These are phyloP conservation scores for Trachymyrmex cornetzi DNA, from an alignment of 1,140 invertebrate genomes.

Conservation along the genomic window DNA sequence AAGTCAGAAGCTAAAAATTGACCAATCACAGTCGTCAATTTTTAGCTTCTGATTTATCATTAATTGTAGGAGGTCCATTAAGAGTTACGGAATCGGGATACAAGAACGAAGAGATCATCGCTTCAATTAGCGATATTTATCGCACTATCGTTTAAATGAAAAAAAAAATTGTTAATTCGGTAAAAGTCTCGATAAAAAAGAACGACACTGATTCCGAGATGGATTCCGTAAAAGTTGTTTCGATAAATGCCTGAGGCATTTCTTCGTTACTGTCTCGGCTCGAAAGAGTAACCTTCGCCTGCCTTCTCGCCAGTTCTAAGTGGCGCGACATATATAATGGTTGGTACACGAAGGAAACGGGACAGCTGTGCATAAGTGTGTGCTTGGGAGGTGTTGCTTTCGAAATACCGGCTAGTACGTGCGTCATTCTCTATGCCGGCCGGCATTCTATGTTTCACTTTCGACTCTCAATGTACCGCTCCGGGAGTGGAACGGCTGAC, in stretches of 20 bases:
- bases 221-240: neutral
- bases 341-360: conserved; percentile 51
- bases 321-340: conserved; percentile 53
- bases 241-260: neutral
- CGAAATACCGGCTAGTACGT: conserved; percentile 72
- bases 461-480: conserved; percentile 76
- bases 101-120: neutral
- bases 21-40: too few species aligned
- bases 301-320: conserved; percentile 34
- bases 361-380: conserved; percentile 44
- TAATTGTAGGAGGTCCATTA: too few species aligned
- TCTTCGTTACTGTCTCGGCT: neutral
- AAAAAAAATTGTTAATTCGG: neutral
- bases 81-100: too few species aligned
- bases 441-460: conserved; percentile 74
- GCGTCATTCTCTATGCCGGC: conserved; percentile 70
- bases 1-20: too few species aligned
- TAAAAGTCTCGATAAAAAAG: neutral
- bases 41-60: too few species aligned
- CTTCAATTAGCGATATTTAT: neutral
- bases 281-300: conserved; percentile 42
- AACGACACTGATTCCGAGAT: neutral
- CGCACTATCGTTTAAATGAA: neutral
- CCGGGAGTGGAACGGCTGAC: conserved; percentile 68
- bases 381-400: conserved; percentile 70